These are phyloP conservation scores for Anguilla pacifica DNA, from an alignment of 2,797 vertebrate genomes.

Conservation along the genomic window DNA sequence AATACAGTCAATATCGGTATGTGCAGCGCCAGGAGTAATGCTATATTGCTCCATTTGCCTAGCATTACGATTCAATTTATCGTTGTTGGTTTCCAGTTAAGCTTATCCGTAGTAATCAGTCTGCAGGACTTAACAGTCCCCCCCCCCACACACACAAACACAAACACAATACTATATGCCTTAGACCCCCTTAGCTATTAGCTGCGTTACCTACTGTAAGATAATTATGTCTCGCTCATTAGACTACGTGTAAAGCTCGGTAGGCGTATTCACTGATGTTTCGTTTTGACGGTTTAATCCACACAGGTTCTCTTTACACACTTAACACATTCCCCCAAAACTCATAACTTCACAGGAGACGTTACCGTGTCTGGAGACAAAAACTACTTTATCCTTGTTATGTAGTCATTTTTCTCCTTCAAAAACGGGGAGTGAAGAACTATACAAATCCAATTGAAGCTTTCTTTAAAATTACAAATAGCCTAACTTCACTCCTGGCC, in stretches of 20 bases:
- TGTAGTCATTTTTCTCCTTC: not conserved
- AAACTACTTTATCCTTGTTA: not conserved
- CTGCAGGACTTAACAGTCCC: not conserved
- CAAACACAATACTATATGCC: too few relatives aligned
- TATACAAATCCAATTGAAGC: not conserved
- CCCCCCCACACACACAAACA: not conserved
- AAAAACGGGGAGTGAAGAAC: not conserved
- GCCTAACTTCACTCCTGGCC: not conserved
- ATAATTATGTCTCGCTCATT: not conserved
- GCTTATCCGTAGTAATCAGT: conserved; percentile 16
- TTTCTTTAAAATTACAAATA: not conserved
- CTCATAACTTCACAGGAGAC: not conserved
- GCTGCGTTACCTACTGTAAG: not conserved
- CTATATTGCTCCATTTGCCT: not conserved
- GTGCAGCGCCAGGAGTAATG: not conserved
- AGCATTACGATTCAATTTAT: conserved; percentile 10
- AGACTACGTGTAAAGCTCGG: too few relatives aligned
- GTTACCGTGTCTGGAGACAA: not conserved
- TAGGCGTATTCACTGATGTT: not conserved
- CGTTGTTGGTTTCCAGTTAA: conserved; percentile 23
- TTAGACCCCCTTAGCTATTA: not conserved
- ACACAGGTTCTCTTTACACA: not conserved
- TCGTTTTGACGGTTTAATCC: not conserved
- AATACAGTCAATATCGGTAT: conserved; percentile 17
- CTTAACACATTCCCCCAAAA: not conserved